Conservation (phyloP, 2,797 vertebrate species). For the Cossypha polioptera region DNA sequence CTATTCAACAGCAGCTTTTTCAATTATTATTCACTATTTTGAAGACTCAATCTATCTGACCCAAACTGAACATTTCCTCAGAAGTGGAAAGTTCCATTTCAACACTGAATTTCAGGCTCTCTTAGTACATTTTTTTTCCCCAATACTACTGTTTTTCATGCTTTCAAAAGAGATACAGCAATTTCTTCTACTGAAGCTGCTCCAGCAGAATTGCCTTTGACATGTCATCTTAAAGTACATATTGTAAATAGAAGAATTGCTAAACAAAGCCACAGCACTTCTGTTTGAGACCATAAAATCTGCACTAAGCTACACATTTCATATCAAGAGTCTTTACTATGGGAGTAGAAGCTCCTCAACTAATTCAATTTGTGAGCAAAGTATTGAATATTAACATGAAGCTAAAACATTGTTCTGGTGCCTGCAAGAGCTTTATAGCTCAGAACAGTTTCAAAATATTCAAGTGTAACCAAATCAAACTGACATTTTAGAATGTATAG, state of each 20-base stretch:
- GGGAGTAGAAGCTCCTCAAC: not conserved
- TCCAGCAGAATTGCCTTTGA: not conserved
- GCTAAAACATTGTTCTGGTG: not conserved
- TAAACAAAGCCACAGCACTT: not conserved
- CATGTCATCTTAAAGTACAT: not conserved
- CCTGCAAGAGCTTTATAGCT: not conserved
- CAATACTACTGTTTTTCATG: not conserved
- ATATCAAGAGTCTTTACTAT: not conserved
- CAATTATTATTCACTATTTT: not conserved
- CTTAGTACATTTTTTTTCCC: not conserved
- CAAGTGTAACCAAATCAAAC: conserved; percentile 23
- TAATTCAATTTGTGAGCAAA: conserved; percentile 19
- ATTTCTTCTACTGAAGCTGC: not conserved
- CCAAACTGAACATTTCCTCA: not conserved
- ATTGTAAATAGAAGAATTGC: not conserved
- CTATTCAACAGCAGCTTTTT: not conserved
- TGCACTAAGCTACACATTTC: not conserved
- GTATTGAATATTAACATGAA: not conserved
- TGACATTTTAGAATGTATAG: not conserved
- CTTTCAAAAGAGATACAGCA: not conserved
- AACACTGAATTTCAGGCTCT: not conserved
- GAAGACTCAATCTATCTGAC: not conserved
- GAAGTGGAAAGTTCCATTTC: not conserved
- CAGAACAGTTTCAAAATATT: conserved; percentile 1
- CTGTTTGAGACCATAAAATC: not conserved